phyloP scores from a whole-genome alignment of 1,140 invertebrate species.

The Caenorhabditis tropicalis region DNA sequence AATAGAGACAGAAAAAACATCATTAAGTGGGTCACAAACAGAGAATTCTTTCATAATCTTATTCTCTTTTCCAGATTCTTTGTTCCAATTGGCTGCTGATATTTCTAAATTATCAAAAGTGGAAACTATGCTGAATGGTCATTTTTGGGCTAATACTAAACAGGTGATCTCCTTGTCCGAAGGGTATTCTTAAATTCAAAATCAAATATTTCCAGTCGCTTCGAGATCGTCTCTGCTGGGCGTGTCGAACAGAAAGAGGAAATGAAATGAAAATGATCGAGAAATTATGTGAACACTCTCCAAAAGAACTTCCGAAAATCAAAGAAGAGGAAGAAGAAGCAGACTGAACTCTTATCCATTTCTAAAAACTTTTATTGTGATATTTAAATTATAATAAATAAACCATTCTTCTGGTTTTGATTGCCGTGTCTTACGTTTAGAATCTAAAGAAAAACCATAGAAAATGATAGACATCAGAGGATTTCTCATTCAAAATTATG shows the following conservation, averaged over 20 bases:
- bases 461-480: too few relatives aligned
- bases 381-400: too few relatives aligned
- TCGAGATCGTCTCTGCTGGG: slow-evolving; percentile 15
- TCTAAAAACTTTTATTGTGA: not conserved
- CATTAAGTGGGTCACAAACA: not conserved
- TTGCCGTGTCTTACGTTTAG: too few relatives aligned
- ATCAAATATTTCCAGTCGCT: slow-evolving; percentile 27
- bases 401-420: too few relatives aligned
- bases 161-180: not conserved
- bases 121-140: slow-evolving; percentile 18
- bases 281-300: slow-evolving; percentile 18
- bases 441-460: too few relatives aligned
- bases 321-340: slow-evolving; percentile 41
- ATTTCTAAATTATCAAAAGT: not conserved
- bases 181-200: not conserved
- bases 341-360: not conserved
- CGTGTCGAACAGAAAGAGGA: not conserved
- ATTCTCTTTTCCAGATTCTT: not conserved
- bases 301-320: slow-evolving; percentile 40
- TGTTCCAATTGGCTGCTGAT: slow-evolving; percentile 29
- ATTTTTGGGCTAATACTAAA: slow-evolving; percentile 33
- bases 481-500: too few relatives aligned
- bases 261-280: slow-evolving; percentile 26
- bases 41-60: not conserved
- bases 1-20: not conserved